Base-by-base conservation (phyloP, 1,140 invertebrate genomes). In the Drosophila pectinifera region DNA sequence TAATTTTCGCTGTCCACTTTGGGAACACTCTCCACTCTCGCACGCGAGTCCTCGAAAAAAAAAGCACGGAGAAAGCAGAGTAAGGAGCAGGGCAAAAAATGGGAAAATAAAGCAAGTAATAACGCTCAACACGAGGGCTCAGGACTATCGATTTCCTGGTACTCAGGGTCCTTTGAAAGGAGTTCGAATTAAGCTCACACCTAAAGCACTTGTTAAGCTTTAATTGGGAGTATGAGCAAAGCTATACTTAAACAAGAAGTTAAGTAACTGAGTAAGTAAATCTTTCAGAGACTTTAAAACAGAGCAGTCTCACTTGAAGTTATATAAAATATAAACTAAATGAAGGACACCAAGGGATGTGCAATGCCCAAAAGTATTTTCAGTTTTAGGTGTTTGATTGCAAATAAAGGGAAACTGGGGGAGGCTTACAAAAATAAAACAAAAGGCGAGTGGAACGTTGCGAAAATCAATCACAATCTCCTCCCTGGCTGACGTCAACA, bases 381-480 rank as follows among this genome's bases (percentile, higher is more conserved):
- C 28, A 28, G 7, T 22, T 31, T 51, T 5, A 7, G 18, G 18
- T n/a, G 31, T 53, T 53, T 53, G 49, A n/a, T 36, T 36, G 49
- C 38, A 36, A 53, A 53, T 36, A 53, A 53, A 53, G 22, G 31
- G 13, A 22, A 53, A 53, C 18, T 18, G 2, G 24, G 39, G 5
- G 5, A 31, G 31, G 28, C 36, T n/a, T 36, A 36, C 28, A 34
- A 53, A 53, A 53, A 59, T 41, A 51, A 56, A 68, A 53, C 36
- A 22, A 43, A 54, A 63, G 26, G 5, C 7, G 11, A 67, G 70
- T 34, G 41, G 46, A 63, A 59, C 36, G 24, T 36, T 26, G 62
- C 58, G 46, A 67, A 85, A 81, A 78, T 85, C 83, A 85, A 82
- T 81, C 81, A 78, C 43, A 69, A 53, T 46, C 34, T 22, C 36